Evolutionary conservation across 2,113 vertebrate genomes (phyloP), one percentile per base, ranked within the genome.

Genomic region (Gadus macrocephalus): DNA sequence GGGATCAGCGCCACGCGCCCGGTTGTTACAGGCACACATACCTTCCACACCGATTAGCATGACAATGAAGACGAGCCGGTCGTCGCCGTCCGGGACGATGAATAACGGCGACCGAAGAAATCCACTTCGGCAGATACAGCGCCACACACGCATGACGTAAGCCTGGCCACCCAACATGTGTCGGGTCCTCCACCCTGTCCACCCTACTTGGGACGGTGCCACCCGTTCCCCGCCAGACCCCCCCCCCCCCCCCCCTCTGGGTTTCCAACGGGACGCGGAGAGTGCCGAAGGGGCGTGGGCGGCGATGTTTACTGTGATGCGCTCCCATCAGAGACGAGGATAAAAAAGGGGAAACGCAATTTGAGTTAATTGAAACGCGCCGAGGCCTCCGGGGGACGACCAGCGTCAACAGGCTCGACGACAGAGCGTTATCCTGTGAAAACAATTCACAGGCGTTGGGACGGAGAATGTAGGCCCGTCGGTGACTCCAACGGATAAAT

Each of bases 391-490:
- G 19, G 38, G 11, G 31, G 22, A 19, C 17, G 17, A n/a, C 28
- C 11, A 38, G n/a, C 15, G 62, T 35, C 17, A 28, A 66, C 11
- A 16, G 49, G 49, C 53, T 56, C 25, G 15, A 58, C 53, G 19
- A 28, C 77, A 61, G 27, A 62, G 72, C 65, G 56, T 55, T 7
- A 68, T 78, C 42, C 72, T 72, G 25, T 25, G 19, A 17, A 49
- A 49, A 49, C 16, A 62, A 27, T 55, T 20, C 56, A 59, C n/a
- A 12, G 16, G 56, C 68, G 38, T 42, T 17, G 59, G 59, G 28
- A 53, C 2, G 53, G 53, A 6, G 15, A 72, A 74, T 16, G 16
- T 9, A 22, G 22, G 25, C 15, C 22, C 59, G 60, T 55, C 1
- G 38, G 59, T 2, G 25, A 59, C 53, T 65, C 42, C 22, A 69